Conservation (phyloP, 2,113 vertebrate genomes). For the Otus sunia region DNA sequence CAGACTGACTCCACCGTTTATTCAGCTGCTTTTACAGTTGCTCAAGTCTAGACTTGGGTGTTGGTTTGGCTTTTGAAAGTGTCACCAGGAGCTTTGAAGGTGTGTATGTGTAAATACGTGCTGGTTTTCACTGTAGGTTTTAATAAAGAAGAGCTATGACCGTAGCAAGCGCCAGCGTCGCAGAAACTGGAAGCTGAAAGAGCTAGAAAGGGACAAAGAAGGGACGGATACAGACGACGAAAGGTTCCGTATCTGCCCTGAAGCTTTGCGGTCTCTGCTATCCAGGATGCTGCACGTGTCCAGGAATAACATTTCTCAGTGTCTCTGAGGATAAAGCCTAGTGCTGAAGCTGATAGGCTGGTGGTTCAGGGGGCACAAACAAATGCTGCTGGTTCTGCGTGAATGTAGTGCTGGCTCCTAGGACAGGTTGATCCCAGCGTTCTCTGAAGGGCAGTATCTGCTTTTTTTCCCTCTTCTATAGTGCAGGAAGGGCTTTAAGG, state of each 20-base stretch:
- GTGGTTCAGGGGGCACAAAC: background rate
- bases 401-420: background rate
- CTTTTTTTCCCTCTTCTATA: background rate
- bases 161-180: constrained; percentile 83
- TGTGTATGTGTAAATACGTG: background rate
- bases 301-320: background rate
- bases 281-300: background rate
- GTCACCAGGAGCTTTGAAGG: background rate
- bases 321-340: background rate
- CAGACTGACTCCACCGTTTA: background rate
- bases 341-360: background rate
- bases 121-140: constrained; percentile 72
- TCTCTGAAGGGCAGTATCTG: background rate
- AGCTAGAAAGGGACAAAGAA: constrained; percentile 86
- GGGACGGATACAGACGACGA: constrained; percentile 86
- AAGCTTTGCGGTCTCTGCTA: background rate
- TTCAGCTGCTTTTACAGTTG: background rate
- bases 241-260: constrained; percentile 73
- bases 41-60: background rate
- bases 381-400: background rate
- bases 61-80: background rate
- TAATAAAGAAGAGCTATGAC: constrained; percentile 97
- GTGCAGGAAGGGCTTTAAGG: background rate
- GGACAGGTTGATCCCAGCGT: background rate
- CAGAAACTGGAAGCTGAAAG: constrained; percentile 94